Base-by-base conservation (phyloP, 2,113 vertebrate species). In the Takifugu flavidus region DNA sequence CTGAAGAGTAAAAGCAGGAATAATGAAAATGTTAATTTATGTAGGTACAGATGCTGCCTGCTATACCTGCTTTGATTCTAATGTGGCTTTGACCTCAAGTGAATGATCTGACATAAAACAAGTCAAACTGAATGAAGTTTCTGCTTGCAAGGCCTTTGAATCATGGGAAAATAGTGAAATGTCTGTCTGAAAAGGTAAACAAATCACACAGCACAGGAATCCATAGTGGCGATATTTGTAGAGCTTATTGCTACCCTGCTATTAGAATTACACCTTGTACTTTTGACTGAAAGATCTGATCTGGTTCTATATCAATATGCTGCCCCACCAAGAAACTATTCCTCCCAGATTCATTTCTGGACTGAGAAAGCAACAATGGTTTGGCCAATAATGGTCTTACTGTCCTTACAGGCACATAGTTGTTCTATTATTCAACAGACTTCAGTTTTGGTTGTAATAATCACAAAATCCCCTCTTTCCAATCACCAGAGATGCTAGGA, bases 401-500 rank as follows among this genome's bases (percentile, higher is more conserved):
- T 50, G 27, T 39, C 7, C 60, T 52, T 13, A 55, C 6, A 45
- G 6, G 31, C 45, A 25, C 14, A 12, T 2, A 12, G 4, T 14
- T 5, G 4, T 45, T 3, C 4, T 15, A 45, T 45, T 45, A 1
- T 45, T 45, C 14, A 25, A 34, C 5, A 39, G 34, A 39, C 8
- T 10, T 10, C 34, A 39, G 34, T 39, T 39, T 39, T 8, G 34
- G 7, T 39, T 10, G 6, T 39, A 10, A 39, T 11, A 2, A 8
- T 39, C 34, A 39, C 7, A 6, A 39, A 39, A 64, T 58, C 2
- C 6, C 52, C 2, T 2, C 25, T 44, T 1, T 56, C 53, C 5
- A 59, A 4, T 53, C 54, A 13, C 7, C 82, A 98, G 96, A 65
- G 95, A 99, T 82, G 95, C 95, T 6, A 98, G 95, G 87, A 94